Percentiles rank a stretch among this genome's conserved stretches.
phyloP scores from a whole-genome alignment of 1,140 invertebrate species.

The Hylaeus volcanicus region DNA sequence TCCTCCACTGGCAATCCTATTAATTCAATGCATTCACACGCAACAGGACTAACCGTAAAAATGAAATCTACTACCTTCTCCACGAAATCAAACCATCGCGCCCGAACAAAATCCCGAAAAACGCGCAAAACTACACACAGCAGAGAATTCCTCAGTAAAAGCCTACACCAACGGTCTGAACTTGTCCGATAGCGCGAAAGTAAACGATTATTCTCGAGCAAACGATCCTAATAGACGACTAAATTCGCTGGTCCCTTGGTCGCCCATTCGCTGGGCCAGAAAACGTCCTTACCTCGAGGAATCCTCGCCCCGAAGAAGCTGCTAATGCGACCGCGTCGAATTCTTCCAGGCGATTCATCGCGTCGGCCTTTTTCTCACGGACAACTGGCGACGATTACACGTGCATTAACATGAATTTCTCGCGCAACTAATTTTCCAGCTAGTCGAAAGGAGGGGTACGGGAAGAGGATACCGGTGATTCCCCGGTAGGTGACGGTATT shows the following conservation, averaged over 20 bases:
- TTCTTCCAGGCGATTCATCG: background rate
- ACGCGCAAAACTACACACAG: background rate
- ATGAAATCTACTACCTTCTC: too few species aligned
- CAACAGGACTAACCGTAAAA: too few species aligned
- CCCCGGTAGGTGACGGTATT: conserved; percentile 50
- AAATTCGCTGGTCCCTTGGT: background rate
- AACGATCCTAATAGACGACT: background rate
- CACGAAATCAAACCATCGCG: too few species aligned
- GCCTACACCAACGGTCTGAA: background rate
- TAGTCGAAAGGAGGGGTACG: background rate
- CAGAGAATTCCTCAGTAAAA: background rate
- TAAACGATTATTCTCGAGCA: background rate
- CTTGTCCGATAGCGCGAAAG: background rate
- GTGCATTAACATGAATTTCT: conserved; percentile 63
- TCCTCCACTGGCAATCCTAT: too few species aligned
- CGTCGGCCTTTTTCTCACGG: conserved; percentile 46
- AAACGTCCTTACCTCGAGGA: background rate
- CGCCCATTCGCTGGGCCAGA: background rate
- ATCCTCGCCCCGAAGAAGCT: background rate
- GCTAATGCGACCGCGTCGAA: background rate
- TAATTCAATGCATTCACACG: too few species aligned
- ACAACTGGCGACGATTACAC: conserved; percentile 50
- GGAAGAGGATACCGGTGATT: conserved; percentile 19
- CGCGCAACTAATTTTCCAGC: conserved; percentile 62
- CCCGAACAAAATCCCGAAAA: background rate